A percentile compares a stretch with the other conserved stretches of the same genome.
Conservation (phyloP, 2,888 invertebrate genomes). For the Congeria kusceri region DNA sequence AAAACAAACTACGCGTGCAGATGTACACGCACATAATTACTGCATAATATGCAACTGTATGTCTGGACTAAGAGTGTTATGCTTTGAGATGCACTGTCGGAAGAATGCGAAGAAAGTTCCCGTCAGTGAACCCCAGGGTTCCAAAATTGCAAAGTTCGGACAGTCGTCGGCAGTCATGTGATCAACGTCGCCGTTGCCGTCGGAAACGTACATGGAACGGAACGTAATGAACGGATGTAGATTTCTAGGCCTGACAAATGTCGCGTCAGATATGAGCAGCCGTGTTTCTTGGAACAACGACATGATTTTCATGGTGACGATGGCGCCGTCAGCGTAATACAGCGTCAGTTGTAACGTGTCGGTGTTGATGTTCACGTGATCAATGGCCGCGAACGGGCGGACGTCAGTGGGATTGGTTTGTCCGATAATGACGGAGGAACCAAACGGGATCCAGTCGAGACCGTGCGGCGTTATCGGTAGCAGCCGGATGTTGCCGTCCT, state of each 20-base stretch:
- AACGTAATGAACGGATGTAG: constrained; percentile 65
- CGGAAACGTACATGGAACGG: constrained; percentile 69
- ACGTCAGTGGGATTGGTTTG: constrained; percentile 53
- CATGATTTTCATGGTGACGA: constrained; percentile 32
- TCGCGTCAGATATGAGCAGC: constrained; percentile 31
- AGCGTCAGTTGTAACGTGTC: constrained; percentile 51
- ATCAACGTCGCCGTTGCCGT: constrained; percentile 71
- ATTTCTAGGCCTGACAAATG: constrained; percentile 4
- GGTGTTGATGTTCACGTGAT: constrained; percentile 62
- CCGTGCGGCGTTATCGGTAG: constrained; percentile 70
- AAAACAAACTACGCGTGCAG: too few species aligned
- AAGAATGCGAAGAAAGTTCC: constrained; percentile 66
- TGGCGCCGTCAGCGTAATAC: constrained; percentile 57
- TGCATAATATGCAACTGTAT: constrained; percentile 14
- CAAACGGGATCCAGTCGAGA: constrained; percentile 76
- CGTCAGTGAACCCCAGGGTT: constrained; percentile 54
- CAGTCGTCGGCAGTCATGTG: constrained; percentile 63
- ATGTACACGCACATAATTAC: too few species aligned
- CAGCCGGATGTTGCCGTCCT: constrained; percentile 72
- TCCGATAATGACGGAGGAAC: constrained; percentile 73
- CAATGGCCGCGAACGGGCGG: constrained; percentile 67
- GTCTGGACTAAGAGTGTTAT: constrained; percentile 71
- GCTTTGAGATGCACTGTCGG: constrained; percentile 66
- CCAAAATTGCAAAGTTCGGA: constrained; percentile 48
- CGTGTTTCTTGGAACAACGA: constrained; percentile 34